A percentile compares a stretch with the other conserved stretches of the same genome.
Evolutionary conservation across 2,888 invertebrate species (phyloP).

Genomic region (Dromius quadrimaculatus): DNA sequence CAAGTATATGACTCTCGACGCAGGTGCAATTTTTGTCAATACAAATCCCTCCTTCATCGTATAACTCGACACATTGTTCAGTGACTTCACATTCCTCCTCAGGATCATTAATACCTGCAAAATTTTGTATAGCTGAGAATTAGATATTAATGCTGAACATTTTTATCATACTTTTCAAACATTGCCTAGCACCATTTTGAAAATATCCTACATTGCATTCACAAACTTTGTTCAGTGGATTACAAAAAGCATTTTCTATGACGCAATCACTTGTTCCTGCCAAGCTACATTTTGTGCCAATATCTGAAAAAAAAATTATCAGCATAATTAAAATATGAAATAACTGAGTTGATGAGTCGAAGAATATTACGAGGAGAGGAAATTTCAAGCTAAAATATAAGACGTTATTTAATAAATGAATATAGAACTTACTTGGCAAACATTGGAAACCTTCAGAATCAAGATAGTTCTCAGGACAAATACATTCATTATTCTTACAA

Average conservation of each 20-base stretch:
- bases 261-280: not conserved
- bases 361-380: too few species aligned
- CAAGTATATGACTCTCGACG: not conserved
- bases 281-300: not conserved
- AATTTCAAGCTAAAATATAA: too few species aligned
- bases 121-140: too few species aligned
- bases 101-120: not conserved
- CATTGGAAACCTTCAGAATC: not conserved
- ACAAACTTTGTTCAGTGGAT: not conserved
- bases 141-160: too few species aligned
- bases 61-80: not conserved
- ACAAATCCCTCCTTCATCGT: conserved; percentile 8
- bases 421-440: not conserved
- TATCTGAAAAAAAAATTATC: not conserved
- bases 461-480: conserved; percentile 1
- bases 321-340: too few species aligned
- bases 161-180: not conserved
- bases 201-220: not conserved
- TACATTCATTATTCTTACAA: not conserved
- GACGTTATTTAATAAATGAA: not conserved
- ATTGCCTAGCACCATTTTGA: not conserved
- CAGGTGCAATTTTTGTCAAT: not conserved
- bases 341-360: too few species aligned
- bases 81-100: not conserved
- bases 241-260: not conserved